A percentile compares a stretch with the other conserved stretches of the same genome.
Conservation (phyloP, 2,797 vertebrate species). For the Protosalanx chinensis region DNA sequence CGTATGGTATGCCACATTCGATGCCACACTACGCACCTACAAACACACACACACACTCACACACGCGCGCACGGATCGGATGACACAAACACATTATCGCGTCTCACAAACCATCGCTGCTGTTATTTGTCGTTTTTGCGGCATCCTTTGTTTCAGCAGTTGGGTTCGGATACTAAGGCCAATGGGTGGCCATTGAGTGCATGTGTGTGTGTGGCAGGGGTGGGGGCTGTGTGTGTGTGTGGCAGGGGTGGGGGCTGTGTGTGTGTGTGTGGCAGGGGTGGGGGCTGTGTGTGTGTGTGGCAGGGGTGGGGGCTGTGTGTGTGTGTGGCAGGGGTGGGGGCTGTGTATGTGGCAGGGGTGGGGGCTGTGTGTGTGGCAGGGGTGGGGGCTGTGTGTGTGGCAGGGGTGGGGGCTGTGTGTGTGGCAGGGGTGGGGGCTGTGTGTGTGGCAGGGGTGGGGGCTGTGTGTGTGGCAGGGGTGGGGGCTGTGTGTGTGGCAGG, state of each 20-base stretch:
- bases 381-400: too few relatives aligned
- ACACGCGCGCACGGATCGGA: not conserved
- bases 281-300: not conserved
- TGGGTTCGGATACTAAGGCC: not conserved
- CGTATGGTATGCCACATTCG: not conserved
- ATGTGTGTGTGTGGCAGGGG: too few relatives aligned
- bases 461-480: too few relatives aligned
- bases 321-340: too few relatives aligned
- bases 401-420: too few relatives aligned
- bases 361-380: too few relatives aligned
- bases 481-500: not conserved
- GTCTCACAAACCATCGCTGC: too few relatives aligned
- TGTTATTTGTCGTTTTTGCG: not conserved
- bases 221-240: not conserved
- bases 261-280: not conserved
- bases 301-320: not conserved
- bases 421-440: too few relatives aligned
- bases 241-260: too few relatives aligned
- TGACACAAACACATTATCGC: not conserved
- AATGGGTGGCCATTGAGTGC: not conserved
- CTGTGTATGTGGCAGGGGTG: too few relatives aligned
- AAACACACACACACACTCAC: not conserved
- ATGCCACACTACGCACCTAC: too few relatives aligned
- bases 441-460: too few relatives aligned
- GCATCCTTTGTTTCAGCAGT: not conserved